Evolutionary conservation across 2,888 invertebrate species (phyloP).

Genomic region (Thymelicus acteon): DNA sequence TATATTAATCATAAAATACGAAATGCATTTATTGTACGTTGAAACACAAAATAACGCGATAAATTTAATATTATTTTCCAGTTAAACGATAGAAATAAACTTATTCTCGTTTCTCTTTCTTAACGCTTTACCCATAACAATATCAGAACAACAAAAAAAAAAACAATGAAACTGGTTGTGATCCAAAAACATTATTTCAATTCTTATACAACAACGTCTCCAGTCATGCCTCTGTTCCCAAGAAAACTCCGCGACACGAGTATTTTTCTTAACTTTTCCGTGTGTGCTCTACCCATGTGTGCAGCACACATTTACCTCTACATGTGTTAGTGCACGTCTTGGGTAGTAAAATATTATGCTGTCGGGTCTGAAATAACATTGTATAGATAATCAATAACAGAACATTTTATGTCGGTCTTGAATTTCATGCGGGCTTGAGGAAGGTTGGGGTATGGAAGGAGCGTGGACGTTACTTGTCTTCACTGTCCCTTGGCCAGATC

Average conservation of each 20-base stretch:
- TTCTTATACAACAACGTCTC: conserved; percentile 48
- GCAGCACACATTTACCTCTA: conserved; percentile 42
- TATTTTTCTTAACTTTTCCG: conserved; percentile 75
- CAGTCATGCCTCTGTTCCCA: conserved; percentile 53
- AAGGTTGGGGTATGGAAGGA: conserved; percentile 40
- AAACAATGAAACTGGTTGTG: too few relatives aligned
- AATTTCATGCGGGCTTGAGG: conserved; percentile 46
- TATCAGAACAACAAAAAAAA: too few relatives aligned
- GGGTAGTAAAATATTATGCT: conserved; percentile 85
- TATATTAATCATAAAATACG: too few relatives aligned
- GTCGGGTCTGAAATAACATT: conserved; percentile 84
- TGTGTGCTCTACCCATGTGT: conserved; percentile 45
- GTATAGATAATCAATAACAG: conserved; percentile 84
- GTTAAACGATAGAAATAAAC: too few relatives aligned
- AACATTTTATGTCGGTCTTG: conserved; percentile 69
- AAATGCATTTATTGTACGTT: too few relatives aligned
- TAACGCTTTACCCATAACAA: too few relatives aligned
- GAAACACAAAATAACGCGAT: too few relatives aligned
- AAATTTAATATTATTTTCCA: too few relatives aligned
- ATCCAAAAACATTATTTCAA: neutral
- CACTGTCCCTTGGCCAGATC: too few relatives aligned
- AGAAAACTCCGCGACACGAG: conserved; percentile 80
- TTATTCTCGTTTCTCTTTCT: too few relatives aligned
- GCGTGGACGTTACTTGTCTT: too few relatives aligned
- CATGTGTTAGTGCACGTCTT: conserved; percentile 62